phyloP scores from a whole-genome alignment of 2,888 invertebrate species.

The Leucophora obtusa region DNA sequence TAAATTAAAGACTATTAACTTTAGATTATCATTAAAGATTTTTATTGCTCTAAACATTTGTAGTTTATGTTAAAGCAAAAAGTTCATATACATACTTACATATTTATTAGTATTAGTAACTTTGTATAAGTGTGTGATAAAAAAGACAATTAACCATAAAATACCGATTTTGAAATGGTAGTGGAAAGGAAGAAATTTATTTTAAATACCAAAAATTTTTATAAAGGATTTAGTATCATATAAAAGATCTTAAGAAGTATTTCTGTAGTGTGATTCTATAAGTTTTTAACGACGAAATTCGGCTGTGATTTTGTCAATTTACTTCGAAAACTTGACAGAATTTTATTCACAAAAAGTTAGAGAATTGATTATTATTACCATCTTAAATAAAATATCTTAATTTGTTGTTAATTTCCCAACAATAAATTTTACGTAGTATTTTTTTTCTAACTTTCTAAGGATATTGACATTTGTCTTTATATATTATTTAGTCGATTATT shows the following conservation, averaged over 20 bases:
- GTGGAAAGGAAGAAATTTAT: background rate
- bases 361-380: no score
- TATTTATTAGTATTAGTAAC: background rate
- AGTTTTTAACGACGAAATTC: no score
- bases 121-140: conserved; percentile 1
- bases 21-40: conserved; percentile 60
- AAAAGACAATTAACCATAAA: conserved; percentile 32
- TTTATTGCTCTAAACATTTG: conserved; percentile 51
- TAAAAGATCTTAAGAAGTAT: background rate
- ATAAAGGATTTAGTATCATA: background rate
- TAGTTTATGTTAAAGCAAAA: conserved; percentile 6
- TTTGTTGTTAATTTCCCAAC: background rate
- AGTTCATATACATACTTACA: background rate
- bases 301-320: no score
- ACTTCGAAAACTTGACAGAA: no score
- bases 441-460: background rate
- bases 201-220: background rate
- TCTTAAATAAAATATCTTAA: background rate
- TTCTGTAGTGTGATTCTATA: no score
- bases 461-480: conserved; percentile 20
- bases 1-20: conserved; percentile 61
- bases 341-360: no score
- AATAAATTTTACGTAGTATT: background rate
- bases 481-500: conserved; percentile 34
- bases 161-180: background rate